phyloP scores from a whole-genome alignment of 2,113 vertebrate genomes.

The Hepsetus odoe region DNA sequence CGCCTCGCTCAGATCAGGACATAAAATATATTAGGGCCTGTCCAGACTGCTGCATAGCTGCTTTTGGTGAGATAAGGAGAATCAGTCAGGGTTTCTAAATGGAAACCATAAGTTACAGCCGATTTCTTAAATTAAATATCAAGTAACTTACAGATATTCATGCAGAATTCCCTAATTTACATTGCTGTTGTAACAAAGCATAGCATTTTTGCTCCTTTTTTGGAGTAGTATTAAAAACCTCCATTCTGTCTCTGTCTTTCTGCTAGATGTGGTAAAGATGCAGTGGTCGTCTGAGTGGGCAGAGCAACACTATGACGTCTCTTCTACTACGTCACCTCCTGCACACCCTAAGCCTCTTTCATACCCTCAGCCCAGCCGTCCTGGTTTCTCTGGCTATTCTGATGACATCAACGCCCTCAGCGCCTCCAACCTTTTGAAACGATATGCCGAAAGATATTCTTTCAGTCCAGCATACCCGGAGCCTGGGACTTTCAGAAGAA shows the following conservation, averaged over 20 bases:
- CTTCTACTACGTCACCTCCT: constrained; percentile 90
- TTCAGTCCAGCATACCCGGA: constrained; percentile 68
- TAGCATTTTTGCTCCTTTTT: background rate
- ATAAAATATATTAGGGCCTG: constrained; percentile 4
- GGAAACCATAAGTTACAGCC: too few species aligned
- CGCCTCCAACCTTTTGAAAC: constrained; percentile 93
- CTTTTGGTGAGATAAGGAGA: constrained; percentile 34
- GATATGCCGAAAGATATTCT: constrained; percentile 95
- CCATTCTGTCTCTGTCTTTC: background rate
- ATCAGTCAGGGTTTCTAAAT: too few species aligned
- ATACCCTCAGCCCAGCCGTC: constrained; percentile 79
- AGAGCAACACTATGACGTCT: constrained; percentile 95
- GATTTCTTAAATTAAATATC: too few species aligned
- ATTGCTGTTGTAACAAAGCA: background rate
- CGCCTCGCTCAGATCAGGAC: constrained; percentile 16
- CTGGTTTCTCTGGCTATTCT: constrained; percentile 84
- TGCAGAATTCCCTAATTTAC: too few species aligned
- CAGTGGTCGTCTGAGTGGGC: constrained; percentile 98
- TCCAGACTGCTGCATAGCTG: constrained; percentile 16
- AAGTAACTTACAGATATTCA: too few species aligned
- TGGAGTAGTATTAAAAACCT: background rate
- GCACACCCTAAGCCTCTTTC: constrained; percentile 88
- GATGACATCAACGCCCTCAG: constrained; percentile 95
- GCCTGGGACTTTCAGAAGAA: constrained; percentile 82
- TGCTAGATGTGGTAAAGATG: constrained; percentile 89